Evolutionary conservation across 2,113 vertebrate genomes (phyloP).

Genomic region (Sceloporus undulatus): DNA sequence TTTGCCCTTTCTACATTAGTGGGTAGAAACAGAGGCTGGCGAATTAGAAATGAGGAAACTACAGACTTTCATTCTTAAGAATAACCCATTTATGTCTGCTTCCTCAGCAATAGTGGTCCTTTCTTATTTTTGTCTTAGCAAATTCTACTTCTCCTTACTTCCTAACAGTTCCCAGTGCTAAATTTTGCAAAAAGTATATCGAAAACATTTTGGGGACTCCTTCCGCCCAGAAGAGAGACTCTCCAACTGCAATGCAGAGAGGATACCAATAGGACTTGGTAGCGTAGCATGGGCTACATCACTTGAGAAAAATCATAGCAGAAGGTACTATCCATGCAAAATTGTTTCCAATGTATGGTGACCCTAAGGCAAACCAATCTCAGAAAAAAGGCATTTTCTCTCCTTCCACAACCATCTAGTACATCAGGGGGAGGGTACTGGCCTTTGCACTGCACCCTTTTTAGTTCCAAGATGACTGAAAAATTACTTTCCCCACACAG

Average conservation of each 20-base stretch:
- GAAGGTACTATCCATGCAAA: too few relatives aligned
- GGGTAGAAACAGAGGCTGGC: not conserved
- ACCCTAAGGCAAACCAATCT: too few relatives aligned
- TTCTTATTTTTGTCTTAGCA: not conserved
- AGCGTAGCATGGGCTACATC: not conserved
- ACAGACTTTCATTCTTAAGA: not conserved
- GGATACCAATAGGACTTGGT: not conserved
- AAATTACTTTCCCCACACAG: not conserved
- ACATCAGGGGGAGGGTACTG: not conserved
- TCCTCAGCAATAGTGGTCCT: not conserved
- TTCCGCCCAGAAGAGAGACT: too few relatives aligned
- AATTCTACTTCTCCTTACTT: not conserved
- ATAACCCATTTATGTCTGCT: not conserved
- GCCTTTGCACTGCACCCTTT: too few relatives aligned
- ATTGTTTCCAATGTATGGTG: too few relatives aligned
- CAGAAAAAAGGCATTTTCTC: too few relatives aligned
- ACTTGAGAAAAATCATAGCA: not conserved
- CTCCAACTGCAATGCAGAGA: too few relatives aligned
- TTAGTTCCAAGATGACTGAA: not conserved
- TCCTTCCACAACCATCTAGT: not conserved
- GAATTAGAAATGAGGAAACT: not conserved
- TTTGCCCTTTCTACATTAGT: not conserved
- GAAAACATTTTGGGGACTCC: not conserved
- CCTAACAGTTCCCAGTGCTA: not conserved
- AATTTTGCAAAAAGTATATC: not conserved